These are phyloP conservation scores for Desoria tigrina DNA, from an alignment of 2,888 invertebrate species.

Conservation along the genomic window DNA sequence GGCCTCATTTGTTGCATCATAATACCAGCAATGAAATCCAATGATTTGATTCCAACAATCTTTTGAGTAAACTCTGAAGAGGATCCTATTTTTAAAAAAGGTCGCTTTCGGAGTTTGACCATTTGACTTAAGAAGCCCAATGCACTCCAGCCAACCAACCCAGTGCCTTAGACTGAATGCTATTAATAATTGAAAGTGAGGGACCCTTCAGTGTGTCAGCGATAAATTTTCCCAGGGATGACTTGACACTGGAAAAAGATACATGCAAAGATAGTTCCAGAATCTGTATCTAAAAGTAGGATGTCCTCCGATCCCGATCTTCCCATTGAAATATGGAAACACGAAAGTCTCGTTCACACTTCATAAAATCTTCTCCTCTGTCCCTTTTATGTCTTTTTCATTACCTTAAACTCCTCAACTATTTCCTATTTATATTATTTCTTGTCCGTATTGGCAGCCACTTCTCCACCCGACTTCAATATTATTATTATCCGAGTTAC, in stretches of 20 bases:
- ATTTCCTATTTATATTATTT: background rate
- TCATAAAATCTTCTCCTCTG: slow-evolving; percentile 48
- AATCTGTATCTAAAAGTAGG: slow-evolving; percentile 18
- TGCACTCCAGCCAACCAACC: too few species aligned
- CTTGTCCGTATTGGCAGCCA: background rate
- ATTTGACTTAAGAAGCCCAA: too few species aligned
- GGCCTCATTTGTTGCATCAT: slow-evolving; percentile 14
- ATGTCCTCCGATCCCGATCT: slow-evolving; percentile 16
- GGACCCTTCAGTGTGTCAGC: slow-evolving; percentile 52
- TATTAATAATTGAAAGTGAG: slow-evolving; percentile 52
- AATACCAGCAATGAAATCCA: slow-evolving; percentile 15
- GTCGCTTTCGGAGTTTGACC: too few species aligned
- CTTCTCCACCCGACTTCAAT: background rate
- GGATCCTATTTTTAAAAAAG: slow-evolving; percentile 10
- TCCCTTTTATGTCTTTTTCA: slow-evolving; percentile 17
- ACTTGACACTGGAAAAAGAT: slow-evolving; percentile 39
- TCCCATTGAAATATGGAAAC: slow-evolving; percentile 28
- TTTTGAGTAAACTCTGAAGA: slow-evolving; percentile 17
- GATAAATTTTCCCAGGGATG: slow-evolving; percentile 53
- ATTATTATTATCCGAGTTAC: background rate
- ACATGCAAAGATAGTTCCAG: slow-evolving; percentile 4
- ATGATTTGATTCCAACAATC: slow-evolving; percentile 19
- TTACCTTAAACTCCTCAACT: slow-evolving; percentile 9
- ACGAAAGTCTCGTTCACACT: slow-evolving; percentile 52
- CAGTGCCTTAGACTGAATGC: slow-evolving; percentile 14